Evolutionary conservation across 2,797 vertebrate species (phyloP), one percentile per base, ranked within the genome.

Genomic region (Heteromormyrus szaboi): DNA sequence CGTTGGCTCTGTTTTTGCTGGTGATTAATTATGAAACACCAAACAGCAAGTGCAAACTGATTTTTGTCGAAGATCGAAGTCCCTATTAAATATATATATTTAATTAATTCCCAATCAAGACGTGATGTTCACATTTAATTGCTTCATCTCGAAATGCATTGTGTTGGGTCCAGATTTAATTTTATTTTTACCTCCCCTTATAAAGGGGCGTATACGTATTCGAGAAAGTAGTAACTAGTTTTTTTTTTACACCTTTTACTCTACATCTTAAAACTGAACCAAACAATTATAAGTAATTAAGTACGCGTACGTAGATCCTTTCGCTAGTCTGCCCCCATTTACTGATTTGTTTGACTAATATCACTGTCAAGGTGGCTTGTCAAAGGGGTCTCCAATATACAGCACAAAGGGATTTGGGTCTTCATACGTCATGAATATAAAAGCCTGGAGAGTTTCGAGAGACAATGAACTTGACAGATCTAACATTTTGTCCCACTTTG

Each of bases 401-500:
- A 88, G 87, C 68, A 90, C 25, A 62, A 89, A 85, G 59, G 89
- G 86, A 89, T 91, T 84, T 86, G 79, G 50, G 33, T 90, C 89
- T 92, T 94, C 93, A 91, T 91, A 91, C 92, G 89, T 92, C n/a
- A 2, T 79, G 48, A 92, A 92, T 94, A 93, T 92, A 94, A 96
- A 95, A 95, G 92, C 84, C 50, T 25, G 19, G 37, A 87, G 91
- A 91, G 95, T 96, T 96, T 96, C 96, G 93, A 92, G 93, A 92
- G 93, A 94, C 93, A 94, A 92, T 94, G 94, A 95, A 93, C 93
- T 94, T 95, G 95, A 93, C 88, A 93, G 93, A 92, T 92, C 91
- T 90, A 90, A 87, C 90, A 85, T 83, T 59, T 54, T 90, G 92
- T 87, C 87, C 86, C 89, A 89, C 53, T 85, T 94, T 89, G 93